Percentiles rank a stretch among this genome's conserved stretches.
Evolutionary conservation across 1,140 invertebrate species (phyloP).

Genomic region (Melipona quadrifasciata): DNA sequence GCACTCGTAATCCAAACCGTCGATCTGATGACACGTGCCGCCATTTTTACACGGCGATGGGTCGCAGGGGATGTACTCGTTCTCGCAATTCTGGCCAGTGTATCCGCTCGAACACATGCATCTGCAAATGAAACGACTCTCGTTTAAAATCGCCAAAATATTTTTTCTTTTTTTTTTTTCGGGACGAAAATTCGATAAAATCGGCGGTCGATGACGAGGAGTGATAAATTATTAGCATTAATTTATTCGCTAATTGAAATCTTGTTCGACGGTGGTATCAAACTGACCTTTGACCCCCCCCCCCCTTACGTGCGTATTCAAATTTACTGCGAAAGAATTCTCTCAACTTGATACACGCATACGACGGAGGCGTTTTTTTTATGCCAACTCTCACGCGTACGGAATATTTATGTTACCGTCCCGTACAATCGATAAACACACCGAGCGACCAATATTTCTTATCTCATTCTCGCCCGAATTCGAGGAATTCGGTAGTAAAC

Average conservation of each 20-base stretch:
- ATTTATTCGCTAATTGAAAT: slow-evolving; percentile 8
- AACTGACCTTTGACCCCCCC: too few species aligned
- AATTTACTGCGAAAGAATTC: too few species aligned
- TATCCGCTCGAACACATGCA: slow-evolving; percentile 94
- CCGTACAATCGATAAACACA: background rate
- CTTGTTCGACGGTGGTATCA: too few species aligned
- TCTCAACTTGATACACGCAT: too few species aligned
- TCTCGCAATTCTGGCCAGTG: slow-evolving; percentile 95
- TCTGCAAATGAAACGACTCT: slow-evolving; percentile 81
- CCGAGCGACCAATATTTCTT: background rate
- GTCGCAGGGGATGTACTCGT: slow-evolving; percentile 93
- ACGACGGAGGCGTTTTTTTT: too few species aligned
- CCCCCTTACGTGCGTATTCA: too few species aligned
- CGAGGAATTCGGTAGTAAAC: background rate
- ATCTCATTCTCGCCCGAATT: background rate
- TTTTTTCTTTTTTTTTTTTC: background rate
- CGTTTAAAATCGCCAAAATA: slow-evolving; percentile 1
- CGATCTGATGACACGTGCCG: slow-evolving; percentile 89
- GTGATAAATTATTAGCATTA: slow-evolving; percentile 31
- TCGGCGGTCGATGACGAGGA: background rate
- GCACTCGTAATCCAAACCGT: slow-evolving; percentile 91
- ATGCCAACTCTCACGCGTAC: too few species aligned
- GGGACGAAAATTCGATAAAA: background rate
- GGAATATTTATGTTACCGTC: too few species aligned
- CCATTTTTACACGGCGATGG: slow-evolving; percentile 95